Evolutionary conservation across 2,797 vertebrate species (phyloP), one percentile per base, ranked within the genome.

Genomic region (Clamator glandarius): DNA sequence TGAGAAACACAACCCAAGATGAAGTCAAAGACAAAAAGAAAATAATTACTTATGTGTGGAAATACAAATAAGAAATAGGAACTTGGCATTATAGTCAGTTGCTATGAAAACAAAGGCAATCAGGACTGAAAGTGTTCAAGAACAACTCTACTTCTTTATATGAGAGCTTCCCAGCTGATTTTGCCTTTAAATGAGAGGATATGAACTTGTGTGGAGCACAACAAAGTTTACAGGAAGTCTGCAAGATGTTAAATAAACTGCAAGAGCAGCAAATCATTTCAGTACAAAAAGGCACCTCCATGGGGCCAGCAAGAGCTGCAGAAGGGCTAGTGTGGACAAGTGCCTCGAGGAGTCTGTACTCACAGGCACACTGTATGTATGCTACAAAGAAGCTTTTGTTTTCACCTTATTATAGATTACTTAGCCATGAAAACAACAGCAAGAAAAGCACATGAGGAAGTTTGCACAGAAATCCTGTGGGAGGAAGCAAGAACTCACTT

Each of bases 401-500:
- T 85, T 50, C 51, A 55, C 19, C 41, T 61, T 39, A 68, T 76
- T 52, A 81, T 39, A 64, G 36, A 68, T 42, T 41, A 41, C 9
- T 55, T 25, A 52, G 15, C 9, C 17, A 81, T 19, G 54, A 78
- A 92, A 67, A 66, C 25, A 82, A 68, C 13, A 26, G 24, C 33
- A 72, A 42, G 61, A 79, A 74, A 88, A 68, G n/a, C 28, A 70
- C 20, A 28, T 5, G n/a, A 23, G 19, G 59, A 81, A 72, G 26
- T 17, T n/a, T 44, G 66, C 21, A 58, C 6, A 48, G 75, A 91
- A 89, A 77, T 78, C 55, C 14, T 33, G 24, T 36, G 36, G 61
- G 42, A 87, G 57, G 11, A 61, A 84, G 50, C 14, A 84, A 72
- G 41, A 81, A 94, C 98, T 98, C 97, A 99, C 99, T 98, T 99